Percentiles rank a stretch among this genome's conserved stretches.
Conservation (phyloP, 2,113 vertebrate genomes). For the Hipposideros armiger region DNA sequence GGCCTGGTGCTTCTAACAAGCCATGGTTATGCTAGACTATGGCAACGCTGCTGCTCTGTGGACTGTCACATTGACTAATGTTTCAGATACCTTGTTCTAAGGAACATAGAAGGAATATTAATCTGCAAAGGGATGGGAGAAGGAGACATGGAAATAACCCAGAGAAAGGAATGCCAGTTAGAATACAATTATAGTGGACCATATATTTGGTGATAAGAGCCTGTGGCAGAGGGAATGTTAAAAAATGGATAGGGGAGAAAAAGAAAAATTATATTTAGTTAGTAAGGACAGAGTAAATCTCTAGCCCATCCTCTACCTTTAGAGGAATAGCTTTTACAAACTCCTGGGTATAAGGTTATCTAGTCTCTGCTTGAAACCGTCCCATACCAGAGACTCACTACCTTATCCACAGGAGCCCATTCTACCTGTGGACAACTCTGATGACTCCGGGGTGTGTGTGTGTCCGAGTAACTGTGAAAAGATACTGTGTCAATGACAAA, state of each 20-base stretch:
- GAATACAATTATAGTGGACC: not conserved
- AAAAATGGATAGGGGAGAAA: not conserved
- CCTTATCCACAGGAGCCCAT: not conserved
- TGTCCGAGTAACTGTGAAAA: not conserved
- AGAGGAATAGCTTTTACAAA: constrained; percentile 9
- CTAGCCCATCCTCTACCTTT: not conserved
- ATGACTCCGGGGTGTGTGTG: not conserved
- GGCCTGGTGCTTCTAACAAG: not conserved
- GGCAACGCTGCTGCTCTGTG: not conserved
- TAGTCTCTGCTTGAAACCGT: constrained; percentile 21
- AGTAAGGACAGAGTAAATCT: not conserved
- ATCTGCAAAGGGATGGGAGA: not conserved
- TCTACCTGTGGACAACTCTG: not conserved
- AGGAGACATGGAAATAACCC: not conserved
- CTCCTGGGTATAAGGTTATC: not conserved
- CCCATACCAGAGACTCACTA: not conserved
- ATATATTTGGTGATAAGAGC: not conserved
- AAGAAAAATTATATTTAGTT: constrained; percentile 3
- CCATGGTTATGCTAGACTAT: not conserved
- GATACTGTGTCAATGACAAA: not conserved
- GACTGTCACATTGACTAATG: not conserved
- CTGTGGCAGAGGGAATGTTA: not conserved
- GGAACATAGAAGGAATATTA: constrained; percentile 45
- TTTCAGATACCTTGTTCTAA: constrained; percentile 48
- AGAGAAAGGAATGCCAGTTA: constrained; percentile 50